phyloP scores from a whole-genome alignment of 2,888 invertebrate genomes.

The Ommatoiulus sabulosus region DNA sequence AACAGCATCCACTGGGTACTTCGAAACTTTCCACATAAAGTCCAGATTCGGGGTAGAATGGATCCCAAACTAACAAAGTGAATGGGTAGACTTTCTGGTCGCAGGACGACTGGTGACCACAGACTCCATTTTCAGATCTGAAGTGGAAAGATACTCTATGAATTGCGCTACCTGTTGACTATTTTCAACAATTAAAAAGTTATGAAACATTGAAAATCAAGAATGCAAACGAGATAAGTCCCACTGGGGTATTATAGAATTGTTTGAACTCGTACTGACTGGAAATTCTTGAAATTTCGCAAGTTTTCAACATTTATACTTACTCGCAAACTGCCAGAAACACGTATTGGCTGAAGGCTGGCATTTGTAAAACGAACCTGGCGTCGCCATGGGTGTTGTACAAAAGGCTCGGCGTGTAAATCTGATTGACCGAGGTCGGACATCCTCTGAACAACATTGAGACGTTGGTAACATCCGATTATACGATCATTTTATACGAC shows the following conservation, averaged over 20 bases:
- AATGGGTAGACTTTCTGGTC: constrained; percentile 49
- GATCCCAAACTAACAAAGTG: constrained; percentile 55
- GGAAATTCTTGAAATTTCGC: background rate
- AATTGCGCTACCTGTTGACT: too few species aligned
- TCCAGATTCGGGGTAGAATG: constrained; percentile 55
- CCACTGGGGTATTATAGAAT: background rate
- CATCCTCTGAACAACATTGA: constrained; percentile 25
- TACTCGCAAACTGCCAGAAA: constrained; percentile 54
- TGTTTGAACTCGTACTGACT: background rate
- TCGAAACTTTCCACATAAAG: constrained; percentile 54
- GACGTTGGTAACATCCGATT: background rate
- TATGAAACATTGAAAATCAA: too few species aligned
- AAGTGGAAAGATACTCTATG: background rate
- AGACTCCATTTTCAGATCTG: constrained; percentile 47
- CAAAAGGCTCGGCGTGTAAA: constrained; percentile 51
- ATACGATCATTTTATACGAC: background rate
- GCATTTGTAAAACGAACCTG: constrained; percentile 52
- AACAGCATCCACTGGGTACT: constrained; percentile 55
- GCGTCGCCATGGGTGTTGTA: constrained; percentile 47
- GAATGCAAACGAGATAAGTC: too few species aligned
- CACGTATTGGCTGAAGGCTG: constrained; percentile 45
- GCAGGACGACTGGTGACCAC: background rate
- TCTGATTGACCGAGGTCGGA: constrained; percentile 46
- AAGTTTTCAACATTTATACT: background rate
- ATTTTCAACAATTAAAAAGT: too few species aligned